These are phyloP conservation scores for Porites divaricata DNA, from an alignment of 92 coral and sea anemone species.

Conservation along the genomic window DNA sequence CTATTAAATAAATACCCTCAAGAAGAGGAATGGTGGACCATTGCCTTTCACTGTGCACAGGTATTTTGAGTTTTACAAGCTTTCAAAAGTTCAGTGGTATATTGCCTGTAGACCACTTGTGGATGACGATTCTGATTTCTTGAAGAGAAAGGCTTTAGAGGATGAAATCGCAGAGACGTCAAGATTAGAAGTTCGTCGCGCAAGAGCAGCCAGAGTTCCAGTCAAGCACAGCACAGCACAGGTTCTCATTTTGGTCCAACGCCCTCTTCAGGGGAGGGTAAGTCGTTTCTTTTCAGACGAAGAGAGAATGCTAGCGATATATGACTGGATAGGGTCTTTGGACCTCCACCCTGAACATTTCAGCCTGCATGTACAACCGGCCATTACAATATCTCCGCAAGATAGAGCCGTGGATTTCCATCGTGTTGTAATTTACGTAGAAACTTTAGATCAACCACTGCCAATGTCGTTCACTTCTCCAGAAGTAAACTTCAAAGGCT, in stretches of 20 bases:
- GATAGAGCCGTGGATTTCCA: constrained; percentile 19
- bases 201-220: constrained; percentile 20
- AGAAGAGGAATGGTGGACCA: constrained; percentile 1
- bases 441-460: constrained; percentile 12
- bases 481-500: constrained; percentile 37
- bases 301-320: neutral
- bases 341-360: constrained; percentile 10
- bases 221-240: neutral
- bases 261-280: constrained; percentile 33
- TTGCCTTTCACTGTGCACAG: constrained; percentile 49
- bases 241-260: constrained; percentile 13
- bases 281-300: constrained; percentile 4
- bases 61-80: constrained; percentile 49
- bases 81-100: constrained; percentile 32
- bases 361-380: constrained; percentile 21
- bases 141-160: constrained; percentile 17
- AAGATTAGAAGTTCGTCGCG: constrained; percentile 2
- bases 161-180: constrained; percentile 9
- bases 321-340: constrained; percentile 14
- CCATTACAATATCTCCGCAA: constrained; percentile 21
- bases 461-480: constrained; percentile 20
- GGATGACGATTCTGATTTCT: neutral
- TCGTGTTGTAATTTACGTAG: constrained; percentile 19
- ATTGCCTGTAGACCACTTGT: constrained; percentile 11
- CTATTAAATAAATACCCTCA: constrained; percentile 11